phyloP scores from a whole-genome alignment of 2,797 vertebrate species.

The Siniperca scherzeri region DNA sequence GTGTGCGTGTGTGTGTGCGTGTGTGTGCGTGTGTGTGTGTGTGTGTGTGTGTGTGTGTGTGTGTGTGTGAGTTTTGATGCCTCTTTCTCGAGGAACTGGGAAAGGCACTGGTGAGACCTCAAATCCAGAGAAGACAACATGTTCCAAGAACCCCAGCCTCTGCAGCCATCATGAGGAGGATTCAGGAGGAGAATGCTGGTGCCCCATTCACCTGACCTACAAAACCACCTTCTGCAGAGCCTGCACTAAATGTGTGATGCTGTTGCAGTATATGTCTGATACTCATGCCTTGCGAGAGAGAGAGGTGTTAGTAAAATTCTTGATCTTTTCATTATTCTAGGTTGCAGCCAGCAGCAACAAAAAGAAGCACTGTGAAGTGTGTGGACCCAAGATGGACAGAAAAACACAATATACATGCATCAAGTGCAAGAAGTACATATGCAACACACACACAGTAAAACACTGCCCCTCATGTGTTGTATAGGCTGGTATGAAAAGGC shows the following conservation, averaged over 20 bases:
- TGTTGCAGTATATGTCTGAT: neutral
- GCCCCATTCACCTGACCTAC: neutral
- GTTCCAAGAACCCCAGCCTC: constrained; percentile 37
- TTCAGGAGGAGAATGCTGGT: constrained; percentile 11
- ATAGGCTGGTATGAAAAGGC: too few species aligned
- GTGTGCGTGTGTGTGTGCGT: too few species aligned
- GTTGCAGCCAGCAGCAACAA: neutral
- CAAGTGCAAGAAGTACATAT: too few species aligned
- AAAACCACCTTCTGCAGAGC: neutral
- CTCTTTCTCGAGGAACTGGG: constrained; percentile 52
- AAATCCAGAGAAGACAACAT: constrained; percentile 49
- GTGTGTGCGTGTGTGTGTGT: too few species aligned
- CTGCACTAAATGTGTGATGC: constrained; percentile 1
- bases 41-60: too few species aligned
- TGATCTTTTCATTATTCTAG: constrained; percentile 14
- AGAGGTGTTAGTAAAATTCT: neutral
- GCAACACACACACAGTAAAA: too few species aligned
- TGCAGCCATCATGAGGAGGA: constrained; percentile 37
- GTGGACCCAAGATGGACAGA: constrained; percentile 5
- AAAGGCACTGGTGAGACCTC: constrained; percentile 46
- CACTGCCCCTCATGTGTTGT: too few species aligned
- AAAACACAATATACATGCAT: too few species aligned
- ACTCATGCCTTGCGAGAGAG: neutral
- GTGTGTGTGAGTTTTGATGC: neutral
- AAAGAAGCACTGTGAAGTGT: neutral